Evolutionary conservation across 2,797 vertebrate genomes (phyloP).

Genomic region (Carcharodon carcharias): DNA sequence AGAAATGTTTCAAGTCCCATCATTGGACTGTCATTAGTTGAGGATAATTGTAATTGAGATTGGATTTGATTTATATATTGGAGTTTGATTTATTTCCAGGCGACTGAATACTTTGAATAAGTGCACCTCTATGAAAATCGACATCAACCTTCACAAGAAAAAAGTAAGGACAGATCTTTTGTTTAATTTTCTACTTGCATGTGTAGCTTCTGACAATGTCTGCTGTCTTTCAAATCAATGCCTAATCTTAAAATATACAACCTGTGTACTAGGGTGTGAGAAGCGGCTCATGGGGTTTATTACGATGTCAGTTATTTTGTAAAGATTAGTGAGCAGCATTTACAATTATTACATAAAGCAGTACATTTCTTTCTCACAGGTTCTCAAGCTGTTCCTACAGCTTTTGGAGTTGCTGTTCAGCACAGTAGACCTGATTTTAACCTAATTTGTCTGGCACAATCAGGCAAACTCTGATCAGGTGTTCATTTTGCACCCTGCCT

Average conservation of each 20-base stretch:
- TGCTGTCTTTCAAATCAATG: slow-evolving; percentile 29
- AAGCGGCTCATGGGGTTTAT: background rate
- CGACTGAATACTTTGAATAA: slow-evolving; percentile 96
- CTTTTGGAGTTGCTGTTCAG: background rate
- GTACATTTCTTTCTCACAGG: background rate
- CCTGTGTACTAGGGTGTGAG: background rate
- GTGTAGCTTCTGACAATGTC: slow-evolving; percentile 37
- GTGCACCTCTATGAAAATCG: slow-evolving; percentile 98
- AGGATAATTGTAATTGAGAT: background rate
- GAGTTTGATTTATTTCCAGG: slow-evolving; percentile 65
- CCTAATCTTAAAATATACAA: background rate
- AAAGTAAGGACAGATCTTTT: slow-evolving; percentile 68
- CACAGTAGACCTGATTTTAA: background rate
- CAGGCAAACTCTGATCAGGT: background rate
- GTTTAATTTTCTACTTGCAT: background rate
- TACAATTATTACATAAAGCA: background rate
- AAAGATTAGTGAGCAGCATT: background rate
- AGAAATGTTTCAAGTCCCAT: background rate
- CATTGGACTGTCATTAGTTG: background rate
- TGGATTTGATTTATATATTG: background rate
- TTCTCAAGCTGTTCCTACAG: background rate
- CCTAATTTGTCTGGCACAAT: background rate
- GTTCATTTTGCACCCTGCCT: background rate
- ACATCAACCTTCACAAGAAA: slow-evolving; percentile 92
- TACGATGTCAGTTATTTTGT: background rate